Evolutionary conservation across 1,140 invertebrate genomes (phyloP), one percentile per base, ranked within the genome.

Genomic region (Harlomillsia oculata): DNA sequence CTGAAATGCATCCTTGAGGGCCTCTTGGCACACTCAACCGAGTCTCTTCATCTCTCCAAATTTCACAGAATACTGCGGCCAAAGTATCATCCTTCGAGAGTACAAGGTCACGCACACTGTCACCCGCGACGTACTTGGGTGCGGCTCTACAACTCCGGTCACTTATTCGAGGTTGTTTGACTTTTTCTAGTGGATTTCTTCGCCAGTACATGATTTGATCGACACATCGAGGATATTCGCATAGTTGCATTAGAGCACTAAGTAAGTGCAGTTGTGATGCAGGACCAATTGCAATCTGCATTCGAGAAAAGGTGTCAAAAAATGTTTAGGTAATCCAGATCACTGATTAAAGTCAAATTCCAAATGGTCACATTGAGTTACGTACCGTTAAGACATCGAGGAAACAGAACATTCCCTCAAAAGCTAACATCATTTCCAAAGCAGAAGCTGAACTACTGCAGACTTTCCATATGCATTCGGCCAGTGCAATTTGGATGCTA

Each of bases 21-120:
- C 56, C 62, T 43, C 59, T 37, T 1, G 53, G 26, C 5, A 64
- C 58, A 13, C 40, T 51, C 3, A 57, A 34, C 32, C 48, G 39
- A 11, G 26, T 14, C 36, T 66, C 62, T 23, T 61, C 62, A 1
- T 60, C 46, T 29, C 56, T 37, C 64, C 64, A 66, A 2, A 64
- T 21, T 30, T 57, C 30, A 39, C 55, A 55, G 0, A 63, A 25
- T 4, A 61, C 32, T n/a, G 57, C 40, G 3, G 48, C n/a, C 25
- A 63, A 32, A 18, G 37, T 53, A 9, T 53, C n/a, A 14, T 60
- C 56, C 14, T 21, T 11, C 8, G 37, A 39, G 1, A 30, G 13
- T 2, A 46, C 29, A 5, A 46, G 25, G 11, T 58, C 53, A 14
- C 59, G 53, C 2, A 56, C 28, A 29, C 18, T 23, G 18, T 62